Evolutionary conservation across 2,113 vertebrate species (phyloP).

Genomic region (Typhlomys cinereus): DNA sequence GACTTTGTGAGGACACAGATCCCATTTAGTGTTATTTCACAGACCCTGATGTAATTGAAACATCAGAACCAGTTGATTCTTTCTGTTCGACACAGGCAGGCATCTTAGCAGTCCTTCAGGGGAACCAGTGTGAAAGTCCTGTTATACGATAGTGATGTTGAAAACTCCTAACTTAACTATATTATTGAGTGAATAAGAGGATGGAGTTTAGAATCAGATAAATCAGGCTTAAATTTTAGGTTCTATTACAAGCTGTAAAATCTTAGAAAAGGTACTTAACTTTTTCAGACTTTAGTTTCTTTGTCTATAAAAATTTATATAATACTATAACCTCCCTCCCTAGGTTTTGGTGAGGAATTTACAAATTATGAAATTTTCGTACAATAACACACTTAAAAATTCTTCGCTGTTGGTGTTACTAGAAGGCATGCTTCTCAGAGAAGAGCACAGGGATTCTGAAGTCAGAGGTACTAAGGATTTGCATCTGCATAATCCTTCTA

Average conservation of each 20-base stretch:
- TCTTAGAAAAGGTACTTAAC: background rate
- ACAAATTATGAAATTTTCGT: background rate
- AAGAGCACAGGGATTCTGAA: background rate
- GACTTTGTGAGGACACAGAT: background rate
- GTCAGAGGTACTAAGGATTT: background rate
- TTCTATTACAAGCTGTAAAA: background rate
- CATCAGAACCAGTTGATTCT: background rate
- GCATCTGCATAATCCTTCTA: background rate
- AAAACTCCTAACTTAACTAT: background rate
- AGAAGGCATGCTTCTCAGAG: background rate
- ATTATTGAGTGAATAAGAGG: background rate
- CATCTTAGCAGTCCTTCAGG: background rate
- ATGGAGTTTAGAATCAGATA: background rate
- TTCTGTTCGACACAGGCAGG: background rate
- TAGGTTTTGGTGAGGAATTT: background rate
- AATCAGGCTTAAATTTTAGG: background rate
- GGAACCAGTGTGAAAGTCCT: background rate
- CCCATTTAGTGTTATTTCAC: background rate
- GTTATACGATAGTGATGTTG: background rate
- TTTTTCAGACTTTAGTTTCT: conserved; percentile 9
- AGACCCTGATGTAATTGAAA: background rate
- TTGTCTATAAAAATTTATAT: background rate
- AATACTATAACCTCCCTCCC: background rate
- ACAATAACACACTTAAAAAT: background rate
- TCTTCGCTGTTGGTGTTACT: background rate